Conservation (phyloP, 2,113 vertebrate species). For the Fulmarus glacialis region DNA sequence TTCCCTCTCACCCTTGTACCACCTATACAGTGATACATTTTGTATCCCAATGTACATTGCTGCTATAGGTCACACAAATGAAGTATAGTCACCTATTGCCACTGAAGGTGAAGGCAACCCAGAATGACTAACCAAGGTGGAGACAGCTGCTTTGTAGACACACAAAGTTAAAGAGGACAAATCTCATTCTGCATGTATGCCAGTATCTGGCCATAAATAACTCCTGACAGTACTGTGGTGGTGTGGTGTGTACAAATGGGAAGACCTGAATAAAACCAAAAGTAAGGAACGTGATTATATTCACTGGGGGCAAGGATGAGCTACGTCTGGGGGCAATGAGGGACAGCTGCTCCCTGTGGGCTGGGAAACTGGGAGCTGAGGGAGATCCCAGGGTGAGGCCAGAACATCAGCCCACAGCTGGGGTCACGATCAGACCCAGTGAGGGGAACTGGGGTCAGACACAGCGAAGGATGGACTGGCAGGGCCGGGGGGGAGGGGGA, state of each 20-base stretch:
- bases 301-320: not conserved
- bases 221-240: not conserved
- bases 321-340: not conserved
- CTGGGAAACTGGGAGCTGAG: accelerated
- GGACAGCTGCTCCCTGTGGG: not conserved
- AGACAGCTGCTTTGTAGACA: not conserved
- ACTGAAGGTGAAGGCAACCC: not conserved
- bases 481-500: not conserved
- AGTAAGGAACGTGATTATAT: not conserved
- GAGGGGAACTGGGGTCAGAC: not conserved
- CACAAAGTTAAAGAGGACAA: not conserved
- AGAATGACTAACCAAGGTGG: not conserved
- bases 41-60: not conserved
- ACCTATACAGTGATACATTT: not conserved
- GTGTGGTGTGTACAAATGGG: not conserved
- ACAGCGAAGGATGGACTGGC: not conserved
- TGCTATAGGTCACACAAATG: not conserved
- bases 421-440: not conserved
- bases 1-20: not conserved
- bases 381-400: not conserved
- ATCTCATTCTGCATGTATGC: not conserved
- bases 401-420: not conserved
- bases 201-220: not conserved
- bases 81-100: not conserved
- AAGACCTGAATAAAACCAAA: not conserved